phyloP scores from a whole-genome alignment of 2,888 invertebrate species.

The Epirrita christyi region DNA sequence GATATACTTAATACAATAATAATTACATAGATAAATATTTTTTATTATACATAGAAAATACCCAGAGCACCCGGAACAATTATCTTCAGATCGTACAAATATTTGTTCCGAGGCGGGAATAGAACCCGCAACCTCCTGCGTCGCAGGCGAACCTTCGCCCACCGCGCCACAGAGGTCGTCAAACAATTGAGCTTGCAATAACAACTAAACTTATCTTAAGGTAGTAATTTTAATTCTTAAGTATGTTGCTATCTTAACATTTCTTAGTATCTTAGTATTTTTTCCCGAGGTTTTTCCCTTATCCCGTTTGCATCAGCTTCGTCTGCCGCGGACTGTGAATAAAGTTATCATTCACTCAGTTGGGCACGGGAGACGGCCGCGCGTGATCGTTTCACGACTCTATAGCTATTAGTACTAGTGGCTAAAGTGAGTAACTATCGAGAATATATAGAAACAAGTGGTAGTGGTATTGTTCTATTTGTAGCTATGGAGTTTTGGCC shows the following conservation, averaged over 20 bases:
- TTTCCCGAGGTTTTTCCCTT: background rate
- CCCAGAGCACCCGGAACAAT: no score
- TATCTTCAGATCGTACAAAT: no score
- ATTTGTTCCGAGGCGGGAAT: no score
- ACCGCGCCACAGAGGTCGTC: no score
- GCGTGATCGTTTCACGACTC: slow-evolving; percentile 48
- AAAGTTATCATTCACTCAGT: slow-evolving; percentile 62
- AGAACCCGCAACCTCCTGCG: no score
- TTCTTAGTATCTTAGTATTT: background rate
- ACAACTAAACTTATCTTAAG: no score
- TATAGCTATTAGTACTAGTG: background rate
- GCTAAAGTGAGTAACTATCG: slow-evolving; percentile 8
- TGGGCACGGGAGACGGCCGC: slow-evolving; percentile 61
- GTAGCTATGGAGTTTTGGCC: slow-evolving; percentile 20
- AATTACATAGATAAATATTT: no score
- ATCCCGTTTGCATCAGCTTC: slow-evolving; percentile 1
- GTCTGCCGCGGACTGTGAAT: background rate
- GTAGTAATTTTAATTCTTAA: no score
- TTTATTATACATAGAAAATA: no score
- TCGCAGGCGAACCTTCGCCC: no score
- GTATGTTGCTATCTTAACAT: background rate
- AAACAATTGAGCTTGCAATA: no score
- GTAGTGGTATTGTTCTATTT: slow-evolving; percentile 2
- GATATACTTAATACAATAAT: no score
- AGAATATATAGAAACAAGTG: slow-evolving; percentile 1